Evolutionary conservation across 30 jellyfish, hydroid and myxozoan species (phyloP), one percentile per base, ranked within the genome.

Genomic region (Pseudorhiza aurosa): DNA sequence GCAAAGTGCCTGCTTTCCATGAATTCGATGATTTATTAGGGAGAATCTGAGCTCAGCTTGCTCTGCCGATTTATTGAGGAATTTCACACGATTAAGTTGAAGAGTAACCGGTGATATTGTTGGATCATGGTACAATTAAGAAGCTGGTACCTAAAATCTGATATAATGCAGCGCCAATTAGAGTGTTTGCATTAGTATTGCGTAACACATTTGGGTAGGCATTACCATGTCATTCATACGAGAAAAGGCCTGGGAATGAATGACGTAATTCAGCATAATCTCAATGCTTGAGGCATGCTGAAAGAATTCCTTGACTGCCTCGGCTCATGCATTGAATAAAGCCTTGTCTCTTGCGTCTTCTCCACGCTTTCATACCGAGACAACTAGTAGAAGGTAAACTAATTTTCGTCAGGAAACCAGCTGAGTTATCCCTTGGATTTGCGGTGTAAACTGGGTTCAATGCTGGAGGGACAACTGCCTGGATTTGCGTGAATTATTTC

Each of bases 401-500:
- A n/a, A n/a, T 47, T 47, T 17, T 26, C 15, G n/a, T 17, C 25
- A 7, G 5, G 22, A 47, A 47, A 47, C 12, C 62, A 22, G 25
- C n/a, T 17, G 5, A 6, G 62, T 47, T 47, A 27, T 6, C 75
- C 75, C 19, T 17, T 33, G 75, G 75, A 60, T 60, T 60, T 60
- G 75, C 45, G 75, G 75, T 24, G 50, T 26, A 60, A 60, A 60
- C 30, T 60, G 11, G 12, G 2, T 60, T 24, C 19, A 30, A 29
- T 21, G 31, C 75, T 60, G 75, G 53, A 6, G 12, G 62, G 7
- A 47, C n/a, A 28, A 17, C 45, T 37, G 19, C 51, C 30, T 30
- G 75, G 75, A 60, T 60, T 60, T 15, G 62, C 12, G n/a, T 47
- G 62, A n/a, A n/a, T n/a, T n/a, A n/a, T n/a, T n/a, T n/a, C n/a